A percentile compares a stretch with the other conserved stretches of the same genome.
Evolutionary conservation across 2,797 vertebrate genomes (phyloP).

Genomic region (Oophaga sylvatica): DNA sequence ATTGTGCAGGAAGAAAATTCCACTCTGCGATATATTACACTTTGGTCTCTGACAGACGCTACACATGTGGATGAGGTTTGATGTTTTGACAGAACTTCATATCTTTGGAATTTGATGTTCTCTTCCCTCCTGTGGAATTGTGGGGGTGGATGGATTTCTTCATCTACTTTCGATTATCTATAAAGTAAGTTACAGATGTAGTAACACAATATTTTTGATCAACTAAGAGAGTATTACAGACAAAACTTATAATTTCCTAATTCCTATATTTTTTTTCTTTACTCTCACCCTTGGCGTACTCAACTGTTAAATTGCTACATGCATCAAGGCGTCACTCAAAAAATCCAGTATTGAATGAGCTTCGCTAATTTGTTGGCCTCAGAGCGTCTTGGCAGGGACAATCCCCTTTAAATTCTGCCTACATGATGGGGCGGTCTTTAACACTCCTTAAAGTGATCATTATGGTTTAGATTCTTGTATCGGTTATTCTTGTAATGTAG

Average conservation of each 20-base stretch:
- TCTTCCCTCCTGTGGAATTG: constrained; percentile 3
- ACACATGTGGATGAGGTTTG: background rate
- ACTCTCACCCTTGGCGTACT: background rate
- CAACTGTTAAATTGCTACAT: too few relatives aligned
- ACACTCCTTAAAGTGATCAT: too few relatives aligned
- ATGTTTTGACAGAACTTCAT: constrained; percentile 6
- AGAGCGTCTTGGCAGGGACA: too few relatives aligned
- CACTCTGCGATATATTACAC: background rate
- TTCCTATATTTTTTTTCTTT: background rate
- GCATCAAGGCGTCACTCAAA: too few relatives aligned
- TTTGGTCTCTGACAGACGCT: background rate
- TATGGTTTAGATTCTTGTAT: too few relatives aligned
- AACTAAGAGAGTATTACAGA: background rate
- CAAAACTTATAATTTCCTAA: background rate
- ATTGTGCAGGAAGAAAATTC: constrained; percentile 12
- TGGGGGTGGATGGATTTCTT: constrained; percentile 2
- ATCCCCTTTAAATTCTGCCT: too few relatives aligned
- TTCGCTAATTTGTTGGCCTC: too few relatives aligned
- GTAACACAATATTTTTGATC: background rate
- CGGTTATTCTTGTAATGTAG: too few relatives aligned
- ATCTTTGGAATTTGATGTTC: constrained; percentile 14
- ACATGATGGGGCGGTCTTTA: too few relatives aligned
- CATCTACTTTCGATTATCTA: background rate
- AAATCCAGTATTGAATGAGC: too few relatives aligned
- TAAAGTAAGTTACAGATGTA: background rate